Evolutionary conservation across 2,113 vertebrate species (phyloP).

Genomic region (Nipponia nippon): DNA sequence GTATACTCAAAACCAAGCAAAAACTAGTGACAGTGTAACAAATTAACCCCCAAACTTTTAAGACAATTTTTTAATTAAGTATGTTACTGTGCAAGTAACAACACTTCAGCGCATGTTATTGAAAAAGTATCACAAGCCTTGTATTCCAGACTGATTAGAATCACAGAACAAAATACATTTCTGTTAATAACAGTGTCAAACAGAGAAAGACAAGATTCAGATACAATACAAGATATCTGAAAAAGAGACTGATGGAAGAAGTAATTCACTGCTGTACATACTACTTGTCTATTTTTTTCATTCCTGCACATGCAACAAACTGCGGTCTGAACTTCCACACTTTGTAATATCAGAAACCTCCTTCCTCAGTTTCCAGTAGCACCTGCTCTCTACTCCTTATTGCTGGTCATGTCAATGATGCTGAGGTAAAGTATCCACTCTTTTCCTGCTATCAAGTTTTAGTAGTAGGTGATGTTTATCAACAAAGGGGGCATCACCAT

Average conservation of each 20-base stretch:
- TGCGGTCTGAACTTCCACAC: neutral
- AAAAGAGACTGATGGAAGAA: neutral
- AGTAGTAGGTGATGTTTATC: neutral
- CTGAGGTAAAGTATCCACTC: neutral
- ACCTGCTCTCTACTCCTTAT: neutral
- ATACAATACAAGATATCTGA: neutral
- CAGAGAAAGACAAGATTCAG: neutral
- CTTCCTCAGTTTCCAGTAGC: neutral
- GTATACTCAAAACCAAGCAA: neutral
- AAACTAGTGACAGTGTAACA: neutral
- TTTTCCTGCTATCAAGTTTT: neutral
- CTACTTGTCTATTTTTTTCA: neutral
- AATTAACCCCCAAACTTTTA: neutral
- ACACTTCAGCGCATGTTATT: neutral
- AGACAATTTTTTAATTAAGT: neutral
- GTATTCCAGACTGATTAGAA: neutral
- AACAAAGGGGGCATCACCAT: neutral
- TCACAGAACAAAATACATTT: neutral
- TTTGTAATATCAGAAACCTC: neutral
- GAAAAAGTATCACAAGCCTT: neutral
- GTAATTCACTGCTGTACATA: neutral
- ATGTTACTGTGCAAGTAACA: neutral
- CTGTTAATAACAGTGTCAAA: neutral
- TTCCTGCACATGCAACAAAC: neutral
- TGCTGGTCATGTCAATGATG: neutral